These are phyloP conservation scores for Phallusia fumigata DNA, from an alignment of 23 tunicate genomes.

Conservation along the genomic window DNA sequence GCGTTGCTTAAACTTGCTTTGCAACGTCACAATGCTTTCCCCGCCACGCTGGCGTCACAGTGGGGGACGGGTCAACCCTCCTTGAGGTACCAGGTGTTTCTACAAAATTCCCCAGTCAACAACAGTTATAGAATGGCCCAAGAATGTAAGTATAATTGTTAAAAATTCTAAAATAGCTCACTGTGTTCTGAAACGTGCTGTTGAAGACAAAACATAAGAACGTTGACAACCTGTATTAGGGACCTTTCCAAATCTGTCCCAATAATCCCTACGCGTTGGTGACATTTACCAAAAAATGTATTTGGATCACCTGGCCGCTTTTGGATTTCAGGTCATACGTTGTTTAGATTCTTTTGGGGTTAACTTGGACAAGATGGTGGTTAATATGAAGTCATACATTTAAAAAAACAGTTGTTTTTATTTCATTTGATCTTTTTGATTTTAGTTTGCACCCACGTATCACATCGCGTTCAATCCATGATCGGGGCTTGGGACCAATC, in stretches of 20 bases:
- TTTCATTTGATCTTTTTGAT: neutral
- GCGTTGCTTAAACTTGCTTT: conserved; percentile 20
- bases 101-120: conserved; percentile 27
- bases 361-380: too few relatives aligned
- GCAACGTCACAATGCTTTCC: conserved; percentile 17
- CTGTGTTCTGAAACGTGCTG: too few relatives aligned
- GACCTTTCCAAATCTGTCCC: too few relatives aligned
- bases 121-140: conserved; percentile 25
- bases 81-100: conserved; percentile 36
- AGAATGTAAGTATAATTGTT: conserved; percentile 28
- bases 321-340: too few relatives aligned
- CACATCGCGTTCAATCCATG: conserved; percentile 23
- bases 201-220: too few relatives aligned
- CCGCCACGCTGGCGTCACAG: neutral
- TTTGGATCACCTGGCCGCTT: too few relatives aligned
- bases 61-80: conserved; percentile 15
- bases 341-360: too few relatives aligned
- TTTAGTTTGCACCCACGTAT: conserved; percentile 39
- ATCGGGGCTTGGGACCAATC: conserved; percentile 22
- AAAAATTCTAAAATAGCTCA: neutral
- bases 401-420: too few relatives aligned
- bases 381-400: too few relatives aligned
- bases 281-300: too few relatives aligned
- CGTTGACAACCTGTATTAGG: too few relatives aligned
- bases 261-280: too few relatives aligned